Percentiles rank a stretch among this genome's conserved stretches.
phyloP scores from a whole-genome alignment of 1,140 invertebrate genomes.

The Himalopsyche phryganea region DNA sequence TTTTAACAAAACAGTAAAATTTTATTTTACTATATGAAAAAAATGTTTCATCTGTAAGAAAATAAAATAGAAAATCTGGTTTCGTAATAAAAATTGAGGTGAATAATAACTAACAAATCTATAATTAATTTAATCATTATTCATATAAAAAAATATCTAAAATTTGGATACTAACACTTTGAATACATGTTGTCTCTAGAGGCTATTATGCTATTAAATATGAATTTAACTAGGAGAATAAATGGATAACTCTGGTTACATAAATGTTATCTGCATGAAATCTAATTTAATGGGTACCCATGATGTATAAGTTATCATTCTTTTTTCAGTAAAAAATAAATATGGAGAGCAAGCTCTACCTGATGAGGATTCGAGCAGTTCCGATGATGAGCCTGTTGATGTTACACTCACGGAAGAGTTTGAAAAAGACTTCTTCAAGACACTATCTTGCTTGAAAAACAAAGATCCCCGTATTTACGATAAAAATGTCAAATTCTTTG shows the following conservation, averaged over 20 bases:
- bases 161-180: neutral
- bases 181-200: neutral
- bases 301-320: too few species aligned
- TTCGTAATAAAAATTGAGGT: neutral
- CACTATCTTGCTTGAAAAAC: constrained; percentile 78
- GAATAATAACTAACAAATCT: neutral
- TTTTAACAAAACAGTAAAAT: too few species aligned
- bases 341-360: constrained; percentile 58
- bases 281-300: too few species aligned
- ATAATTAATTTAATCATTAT: neutral
- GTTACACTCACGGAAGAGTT: constrained; percentile 59
- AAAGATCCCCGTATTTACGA: constrained; percentile 89
- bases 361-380: constrained; percentile 45
- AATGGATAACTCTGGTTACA: neutral
- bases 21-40: too few species aligned
- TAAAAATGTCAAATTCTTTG: constrained; percentile 71
- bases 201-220: neutral
- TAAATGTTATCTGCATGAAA: too few species aligned
- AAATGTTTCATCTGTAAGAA: too few species aligned
- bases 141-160: neutral
- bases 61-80: too few species aligned
- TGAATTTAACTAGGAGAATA: neutral
- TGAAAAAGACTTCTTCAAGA: constrained; percentile 84
- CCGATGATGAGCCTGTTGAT: constrained; percentile 63
- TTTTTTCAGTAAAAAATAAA: constrained; percentile 65